phyloP scores from a whole-genome alignment of 2,888 invertebrate species.

The Macrosoma leucophasiata region DNA sequence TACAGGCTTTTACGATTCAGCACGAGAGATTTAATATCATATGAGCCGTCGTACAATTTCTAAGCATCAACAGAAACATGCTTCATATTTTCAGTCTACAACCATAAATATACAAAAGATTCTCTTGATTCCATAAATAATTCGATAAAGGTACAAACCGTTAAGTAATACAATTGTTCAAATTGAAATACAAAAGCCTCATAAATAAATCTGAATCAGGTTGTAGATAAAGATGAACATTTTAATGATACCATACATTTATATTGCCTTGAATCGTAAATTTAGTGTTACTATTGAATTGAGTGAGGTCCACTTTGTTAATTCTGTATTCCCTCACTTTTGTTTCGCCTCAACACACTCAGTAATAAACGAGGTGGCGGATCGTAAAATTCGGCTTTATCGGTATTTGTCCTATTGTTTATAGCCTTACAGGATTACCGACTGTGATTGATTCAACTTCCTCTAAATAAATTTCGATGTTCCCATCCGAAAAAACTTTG shows the following conservation, averaged over 20 bases:
- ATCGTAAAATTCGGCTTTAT: constrained; percentile 62
- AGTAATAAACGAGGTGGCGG: constrained; percentile 66
- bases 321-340: constrained; percentile 46
- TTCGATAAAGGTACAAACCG: constrained; percentile 30
- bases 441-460: constrained; percentile 66
- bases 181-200: constrained; percentile 33
- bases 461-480: constrained; percentile 54
- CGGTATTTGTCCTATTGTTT: constrained; percentile 63
- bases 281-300: constrained; percentile 47
- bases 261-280: constrained; percentile 48
- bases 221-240: constrained; percentile 43
- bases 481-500: constrained; percentile 40
- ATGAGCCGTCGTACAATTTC: too few relatives aligned
- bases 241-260: constrained; percentile 49
- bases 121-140: constrained; percentile 30
- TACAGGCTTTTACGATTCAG: too few relatives aligned
- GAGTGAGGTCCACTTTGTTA: constrained; percentile 52
- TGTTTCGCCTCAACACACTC: constrained; percentile 47
- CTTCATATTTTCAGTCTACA: too few relatives aligned
- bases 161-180: constrained; percentile 32
- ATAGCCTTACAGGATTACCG: constrained; percentile 60
- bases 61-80: too few relatives aligned
- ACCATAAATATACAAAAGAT: too few relatives aligned
- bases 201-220: constrained; percentile 47
- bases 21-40: too few relatives aligned